Conservation (phyloP, 2,113 vertebrate species). For the Chrysochloris asiatica region DNA sequence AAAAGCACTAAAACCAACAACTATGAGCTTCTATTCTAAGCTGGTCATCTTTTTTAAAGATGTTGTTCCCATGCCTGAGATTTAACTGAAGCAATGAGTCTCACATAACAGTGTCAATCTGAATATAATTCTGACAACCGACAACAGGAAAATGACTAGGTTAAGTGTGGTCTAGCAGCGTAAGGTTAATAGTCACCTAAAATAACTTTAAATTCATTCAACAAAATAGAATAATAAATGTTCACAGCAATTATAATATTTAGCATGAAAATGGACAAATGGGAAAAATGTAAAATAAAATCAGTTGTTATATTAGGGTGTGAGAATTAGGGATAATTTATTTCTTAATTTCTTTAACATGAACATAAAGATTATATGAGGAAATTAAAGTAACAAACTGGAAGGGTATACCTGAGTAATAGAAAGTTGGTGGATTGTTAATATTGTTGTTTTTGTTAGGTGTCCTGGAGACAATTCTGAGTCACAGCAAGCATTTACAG, state of each 20-base stretch:
- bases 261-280: constrained; percentile 50
- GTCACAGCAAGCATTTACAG: too few species aligned
- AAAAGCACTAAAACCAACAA: constrained; percentile 9
- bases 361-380: not conserved
- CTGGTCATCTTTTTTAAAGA: not conserved
- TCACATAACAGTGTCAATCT: not conserved
- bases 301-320: not conserved
- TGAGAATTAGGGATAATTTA: constrained; percentile 21
- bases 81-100: not conserved
- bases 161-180: not conserved
- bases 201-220: too few species aligned
- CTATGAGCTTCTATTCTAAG: not conserved
- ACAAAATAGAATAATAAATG: too few species aligned
- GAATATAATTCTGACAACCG: not conserved
- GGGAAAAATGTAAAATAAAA: constrained; percentile 36
- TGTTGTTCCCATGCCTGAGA: not conserved
- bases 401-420: constrained; percentile 1
- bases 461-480: too few species aligned
- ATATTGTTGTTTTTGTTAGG: not conserved
- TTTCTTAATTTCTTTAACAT: constrained; percentile 50
- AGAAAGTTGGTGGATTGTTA: not conserved
- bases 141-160: not conserved
- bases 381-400: constrained; percentile 17
- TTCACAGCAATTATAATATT: constrained; percentile 18
- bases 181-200: not conserved